Conservation (phyloP, 2,888 invertebrate genomes). For the Eilema depressum region DNA sequence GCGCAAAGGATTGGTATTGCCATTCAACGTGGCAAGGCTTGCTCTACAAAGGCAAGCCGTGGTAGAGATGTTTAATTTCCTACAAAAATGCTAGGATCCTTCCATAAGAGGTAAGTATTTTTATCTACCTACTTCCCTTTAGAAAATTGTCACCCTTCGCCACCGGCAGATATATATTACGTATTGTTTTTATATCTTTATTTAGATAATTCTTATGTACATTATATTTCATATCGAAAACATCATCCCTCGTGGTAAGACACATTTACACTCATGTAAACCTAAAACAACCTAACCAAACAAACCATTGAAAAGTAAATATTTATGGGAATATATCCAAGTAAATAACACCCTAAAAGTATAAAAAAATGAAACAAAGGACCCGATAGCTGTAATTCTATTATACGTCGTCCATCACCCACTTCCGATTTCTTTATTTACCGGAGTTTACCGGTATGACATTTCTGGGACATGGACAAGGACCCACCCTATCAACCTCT, state of each 20-base stretch:
- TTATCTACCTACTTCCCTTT: too few species aligned
- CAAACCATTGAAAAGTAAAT: neutral
- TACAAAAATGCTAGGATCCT: too few species aligned
- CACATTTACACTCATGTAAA: neutral
- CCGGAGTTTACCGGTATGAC: neutral
- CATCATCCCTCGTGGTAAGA: neutral
- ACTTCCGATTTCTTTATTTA: conserved; percentile 16
- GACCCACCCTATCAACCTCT: conserved; percentile 25
- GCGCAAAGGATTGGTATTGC: too few species aligned
- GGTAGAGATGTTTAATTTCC: too few species aligned
- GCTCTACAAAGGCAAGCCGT: too few species aligned
- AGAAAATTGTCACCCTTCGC: too few species aligned
- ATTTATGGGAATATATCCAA: neutral
- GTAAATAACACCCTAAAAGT: neutral
- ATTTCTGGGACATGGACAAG: conserved; percentile 26
- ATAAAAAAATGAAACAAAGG: neutral
- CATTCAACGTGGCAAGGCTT: too few species aligned
- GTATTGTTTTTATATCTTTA: too few species aligned
- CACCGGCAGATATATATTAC: too few species aligned
- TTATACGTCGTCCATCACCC: neutral
- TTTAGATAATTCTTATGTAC: too few species aligned
- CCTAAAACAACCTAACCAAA: neutral
- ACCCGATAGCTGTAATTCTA: neutral
- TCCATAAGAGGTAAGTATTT: too few species aligned
- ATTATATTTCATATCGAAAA: neutral